These are phyloP conservation scores for Drosophila colorata DNA, from an alignment of 2,888 invertebrate genomes.

Conservation along the genomic window DNA sequence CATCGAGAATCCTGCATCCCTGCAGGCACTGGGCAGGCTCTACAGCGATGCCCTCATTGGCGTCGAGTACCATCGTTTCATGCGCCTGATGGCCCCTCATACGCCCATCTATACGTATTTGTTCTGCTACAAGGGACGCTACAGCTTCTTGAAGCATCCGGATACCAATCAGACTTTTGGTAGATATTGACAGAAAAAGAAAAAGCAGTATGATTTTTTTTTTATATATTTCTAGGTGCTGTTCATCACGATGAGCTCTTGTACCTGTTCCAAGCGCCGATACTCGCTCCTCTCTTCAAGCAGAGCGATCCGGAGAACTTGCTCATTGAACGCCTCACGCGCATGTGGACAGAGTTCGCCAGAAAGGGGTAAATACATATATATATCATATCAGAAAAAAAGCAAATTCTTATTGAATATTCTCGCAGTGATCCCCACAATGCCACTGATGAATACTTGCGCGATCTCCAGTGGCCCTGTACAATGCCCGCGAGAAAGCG, in stretches of 20 bases:
- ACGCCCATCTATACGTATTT: slow-evolving; percentile 88
- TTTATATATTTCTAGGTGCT: slow-evolving; percentile 79
- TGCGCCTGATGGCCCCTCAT: slow-evolving; percentile 87
- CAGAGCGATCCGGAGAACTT: slow-evolving; percentile 84
- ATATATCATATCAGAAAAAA: neutral
- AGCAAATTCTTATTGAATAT: neutral
- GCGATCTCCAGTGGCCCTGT: slow-evolving; percentile 73
- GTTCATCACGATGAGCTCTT: slow-evolving; percentile 86
- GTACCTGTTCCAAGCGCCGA: slow-evolving; percentile 83
- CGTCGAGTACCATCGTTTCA: slow-evolving; percentile 87
- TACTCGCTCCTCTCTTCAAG: slow-evolving; percentile 82
- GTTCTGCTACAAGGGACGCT: slow-evolving; percentile 88
- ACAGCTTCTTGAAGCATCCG: slow-evolving; percentile 86
- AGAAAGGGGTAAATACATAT: slow-evolving; percentile 66
- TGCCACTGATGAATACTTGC: slow-evolving; percentile 71
- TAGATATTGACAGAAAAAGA: slow-evolving; percentile 53
- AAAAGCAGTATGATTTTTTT: too few relatives aligned
- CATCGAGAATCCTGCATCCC: slow-evolving; percentile 51
- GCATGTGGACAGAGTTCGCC: slow-evolving; percentile 85
- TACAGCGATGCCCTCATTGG: slow-evolving; percentile 87
- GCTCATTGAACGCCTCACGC: slow-evolving; percentile 84
- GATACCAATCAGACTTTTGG: slow-evolving; percentile 85
- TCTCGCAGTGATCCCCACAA: slow-evolving; percentile 82
- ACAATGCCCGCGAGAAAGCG: slow-evolving; percentile 56
- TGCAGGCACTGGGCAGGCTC: slow-evolving; percentile 80